A percentile compares a stretch with the other conserved stretches of the same genome.
Evolutionary conservation across 2,113 vertebrate species (phyloP).

Genomic region (Benitochromis conjunctus): DNA sequence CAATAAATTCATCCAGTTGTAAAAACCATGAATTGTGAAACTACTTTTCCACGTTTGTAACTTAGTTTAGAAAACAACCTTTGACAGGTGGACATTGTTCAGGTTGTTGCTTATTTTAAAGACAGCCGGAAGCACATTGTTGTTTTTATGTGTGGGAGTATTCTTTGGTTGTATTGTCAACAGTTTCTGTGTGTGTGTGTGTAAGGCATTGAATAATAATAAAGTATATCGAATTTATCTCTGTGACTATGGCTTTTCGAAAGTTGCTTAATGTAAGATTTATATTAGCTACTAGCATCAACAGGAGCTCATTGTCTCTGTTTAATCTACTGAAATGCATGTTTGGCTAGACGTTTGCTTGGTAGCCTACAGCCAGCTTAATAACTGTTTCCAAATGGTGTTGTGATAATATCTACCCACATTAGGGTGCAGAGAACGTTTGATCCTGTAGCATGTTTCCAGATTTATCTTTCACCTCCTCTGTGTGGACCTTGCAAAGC

Average conservation of each 20-base stretch:
- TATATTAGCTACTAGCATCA: neutral
- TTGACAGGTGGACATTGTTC: neutral
- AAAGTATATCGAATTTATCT: neutral
- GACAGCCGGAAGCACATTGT: neutral
- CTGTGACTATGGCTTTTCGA: neutral
- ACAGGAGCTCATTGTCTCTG: neutral
- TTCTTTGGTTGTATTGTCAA: neutral
- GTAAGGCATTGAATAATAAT: neutral
- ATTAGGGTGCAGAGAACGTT: constrained; percentile 12
- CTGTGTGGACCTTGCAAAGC: constrained; percentile 13
- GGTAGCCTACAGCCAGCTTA: neutral
- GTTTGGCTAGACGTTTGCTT: neutral
- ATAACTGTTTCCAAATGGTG: neutral
- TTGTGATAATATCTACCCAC: neutral
- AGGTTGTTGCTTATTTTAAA: neutral
- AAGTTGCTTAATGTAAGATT: neutral
- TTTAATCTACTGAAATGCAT: neutral
- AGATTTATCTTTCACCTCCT: constrained; percentile 24
- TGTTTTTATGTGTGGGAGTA: neutral
- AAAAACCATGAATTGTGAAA: neutral
- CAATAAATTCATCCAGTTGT: fast-evolving
- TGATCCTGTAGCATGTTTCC: neutral
- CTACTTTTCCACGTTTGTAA: neutral
- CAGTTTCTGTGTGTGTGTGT: neutral
- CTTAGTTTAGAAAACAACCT: neutral